Evolutionary conservation across 2,113 vertebrate species (phyloP), one percentile per base, ranked within the genome.

Genomic region (Pedionomus torquatus): DNA sequence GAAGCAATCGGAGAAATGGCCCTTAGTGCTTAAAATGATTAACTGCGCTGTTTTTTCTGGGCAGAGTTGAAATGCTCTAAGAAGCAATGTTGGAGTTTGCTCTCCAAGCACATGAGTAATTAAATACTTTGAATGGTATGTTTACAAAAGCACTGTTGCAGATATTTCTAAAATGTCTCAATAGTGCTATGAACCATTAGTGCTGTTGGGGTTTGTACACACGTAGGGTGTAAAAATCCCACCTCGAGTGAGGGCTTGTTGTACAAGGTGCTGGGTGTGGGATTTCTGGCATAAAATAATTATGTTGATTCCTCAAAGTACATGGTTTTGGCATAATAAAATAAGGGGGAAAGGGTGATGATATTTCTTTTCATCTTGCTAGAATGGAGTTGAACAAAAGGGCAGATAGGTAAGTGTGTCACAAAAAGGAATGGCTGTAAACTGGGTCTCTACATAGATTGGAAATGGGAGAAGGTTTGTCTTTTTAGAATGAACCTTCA

Each of bases 181-280:
- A 0, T 5, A 68, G 17, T 49, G 24, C 21, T 55, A 19, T 26
- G 25, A 65, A 39, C 44, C 18, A 11, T 66, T 66, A 17, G n/a
- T 74, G 0, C 48, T 83, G 23, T 13, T 78, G 41, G 31, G 63
- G 44, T 70, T 87, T 77, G 49, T 60, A 35, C 66, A 72, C 57
- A 23, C 0, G 0, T 4, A 20, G 24, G 18, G 9, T 35, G 13
- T 44, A n/a, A 35, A 77, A 39, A 13, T 63, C 23, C 49, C 17
- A 28, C 28, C 51, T 74, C 9, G 87, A 89, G 33, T 25, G n/a
- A 51, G 30, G n/a, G 44, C 24, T 93, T 4, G 2, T 44, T 65
- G 41, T 66, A 31, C 21, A 9, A 8, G 24, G 51, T 49, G 14
- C 33, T 83, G 54, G 9, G 7, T 75, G 25, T 41, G 61, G 85